Evolutionary conservation across 2,888 invertebrate genomes (phyloP), one percentile per base, ranked within the genome.

Genomic region (Steinernema scapterisci): DNA sequence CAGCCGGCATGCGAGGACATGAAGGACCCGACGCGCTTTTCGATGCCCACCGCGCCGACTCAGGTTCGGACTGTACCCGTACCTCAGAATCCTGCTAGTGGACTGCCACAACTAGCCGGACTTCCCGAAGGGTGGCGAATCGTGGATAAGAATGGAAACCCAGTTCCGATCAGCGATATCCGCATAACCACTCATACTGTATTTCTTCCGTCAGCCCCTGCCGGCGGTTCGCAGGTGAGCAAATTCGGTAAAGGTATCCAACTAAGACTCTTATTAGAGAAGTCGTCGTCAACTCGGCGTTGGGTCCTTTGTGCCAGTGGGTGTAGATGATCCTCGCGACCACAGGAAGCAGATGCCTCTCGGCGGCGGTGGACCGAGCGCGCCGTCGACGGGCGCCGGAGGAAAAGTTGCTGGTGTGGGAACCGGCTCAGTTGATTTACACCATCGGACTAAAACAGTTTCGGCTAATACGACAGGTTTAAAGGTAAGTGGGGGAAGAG

Each of bases 1-100:
- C 63, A 63, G 63, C 63, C 63, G 2, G 63, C 63, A 31, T 63
- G 63, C 38, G 63, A 63, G n/a, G 63, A 63, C 63, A 63, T 63
- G 63, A 63, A 63, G 27, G 63, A 63, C 27, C 63, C 63, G 63
- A 63, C 63, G 19, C 23, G 27, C 13, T 63, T 63, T 31, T 16
- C 27, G 27, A n/a, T 63, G 38, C 63, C 63, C 11, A 63, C 63
- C 3, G 63, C 63, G 25, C 63, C 63, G 16, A 27, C 27, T 1
- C 63, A 63, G 16, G 63, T 63, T 1, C 63, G 63, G 3, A 63
- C 63, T 5, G 63, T 63, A 6, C 13, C 23, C 31, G 27, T 63
- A 2, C 63, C 63, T 7, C 63, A 25, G 31, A 63, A 63, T n/a
- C 63, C 63, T 1, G 9, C 63, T 2, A 27, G 27, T 31, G 63